Base-by-base conservation (phyloP, 2,888 invertebrate genomes). In the Drosophila kanekoi region DNA sequence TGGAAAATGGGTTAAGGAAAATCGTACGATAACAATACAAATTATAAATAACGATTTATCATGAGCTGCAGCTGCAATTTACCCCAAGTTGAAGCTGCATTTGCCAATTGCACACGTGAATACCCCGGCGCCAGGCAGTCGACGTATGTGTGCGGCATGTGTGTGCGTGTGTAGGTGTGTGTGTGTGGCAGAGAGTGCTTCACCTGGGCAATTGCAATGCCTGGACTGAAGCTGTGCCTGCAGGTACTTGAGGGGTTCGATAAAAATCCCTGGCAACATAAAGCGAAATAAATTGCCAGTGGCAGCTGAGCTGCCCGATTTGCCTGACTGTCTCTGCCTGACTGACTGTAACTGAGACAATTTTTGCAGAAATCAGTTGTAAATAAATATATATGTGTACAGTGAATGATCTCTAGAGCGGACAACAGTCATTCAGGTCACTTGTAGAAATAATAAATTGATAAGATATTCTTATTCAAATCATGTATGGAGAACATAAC, bases 11-110 rank as follows among this genome's bases (percentile, higher is more conserved):
- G 41, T 13, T 41, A 65, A 69, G 57, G 58, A 62, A 74, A 70
- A 67, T 63, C 61, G 45, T 52, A 58, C 86, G 77, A 68, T 75
- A 83, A 84, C 81, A 83, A 84, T 77, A 81, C 74, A 83, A 83
- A 88, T 88, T 88, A 83, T 83, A 83, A 81, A 83, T 88, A 86
- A 87, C 89, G 75, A 88, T 87, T 87, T 88, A 83, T 88, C 84
- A 83, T 72, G 77, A 77, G 65, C 70, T 77, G 58, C 72, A 71
- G 70, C 48, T 74, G 62, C 62, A 51, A 43, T 64, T 43, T 64
- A 43, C 35, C 18, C 49, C 18, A 64, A 33, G 54, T 13, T 18
- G 57, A 37, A 63, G 44, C 35, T 71, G 66, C 61, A 68, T 76
- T 82, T 83, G 65, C 71, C 83, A 77, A 80, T 81, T 82, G 83